Evolutionary conservation across 2,113 vertebrate species (phyloP).

Genomic region (Vidua chalybeata): DNA sequence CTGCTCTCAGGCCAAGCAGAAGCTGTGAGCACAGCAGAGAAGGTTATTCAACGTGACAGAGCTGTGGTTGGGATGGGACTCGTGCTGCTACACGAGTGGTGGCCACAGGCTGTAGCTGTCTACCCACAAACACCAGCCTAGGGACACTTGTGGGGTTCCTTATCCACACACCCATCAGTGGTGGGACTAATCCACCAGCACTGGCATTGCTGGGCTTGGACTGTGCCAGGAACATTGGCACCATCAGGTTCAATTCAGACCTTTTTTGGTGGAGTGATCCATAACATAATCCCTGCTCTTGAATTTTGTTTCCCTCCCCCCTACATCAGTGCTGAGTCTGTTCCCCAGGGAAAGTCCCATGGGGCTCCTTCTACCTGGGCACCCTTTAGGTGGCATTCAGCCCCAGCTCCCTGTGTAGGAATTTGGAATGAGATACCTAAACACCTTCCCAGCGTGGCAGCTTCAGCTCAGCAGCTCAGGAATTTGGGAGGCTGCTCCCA

Average conservation of each 20-base stretch:
- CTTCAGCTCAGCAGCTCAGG: not conserved
- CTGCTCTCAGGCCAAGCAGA: constrained; percentile 1
- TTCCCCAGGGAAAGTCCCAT: not conserved
- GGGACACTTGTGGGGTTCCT: not conserved
- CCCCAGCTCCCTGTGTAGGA: not conserved
- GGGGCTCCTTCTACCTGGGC: accelerated
- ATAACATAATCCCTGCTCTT: not conserved
- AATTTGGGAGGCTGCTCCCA: not conserved
- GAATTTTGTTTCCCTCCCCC: not conserved
- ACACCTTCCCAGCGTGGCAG: not conserved
- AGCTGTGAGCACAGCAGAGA: not conserved
- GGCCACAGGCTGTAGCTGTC: not conserved
- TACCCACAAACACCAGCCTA: not conserved
- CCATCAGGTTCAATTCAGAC: not conserved
- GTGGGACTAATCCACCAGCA: not conserved
- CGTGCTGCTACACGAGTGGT: not conserved
- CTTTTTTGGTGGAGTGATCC: not conserved
- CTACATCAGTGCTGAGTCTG: not conserved
- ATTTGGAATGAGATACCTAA: not conserved
- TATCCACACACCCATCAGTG: accelerated
- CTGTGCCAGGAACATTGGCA: not conserved
- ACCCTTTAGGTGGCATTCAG: not conserved
- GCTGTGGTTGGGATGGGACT: not conserved
- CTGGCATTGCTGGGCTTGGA: not conserved
- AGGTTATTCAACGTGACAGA: not conserved